Evolutionary conservation across 1,140 invertebrate species (phyloP), one percentile per base, ranked within the genome.

Genomic region (Venturia canescens): DNA sequence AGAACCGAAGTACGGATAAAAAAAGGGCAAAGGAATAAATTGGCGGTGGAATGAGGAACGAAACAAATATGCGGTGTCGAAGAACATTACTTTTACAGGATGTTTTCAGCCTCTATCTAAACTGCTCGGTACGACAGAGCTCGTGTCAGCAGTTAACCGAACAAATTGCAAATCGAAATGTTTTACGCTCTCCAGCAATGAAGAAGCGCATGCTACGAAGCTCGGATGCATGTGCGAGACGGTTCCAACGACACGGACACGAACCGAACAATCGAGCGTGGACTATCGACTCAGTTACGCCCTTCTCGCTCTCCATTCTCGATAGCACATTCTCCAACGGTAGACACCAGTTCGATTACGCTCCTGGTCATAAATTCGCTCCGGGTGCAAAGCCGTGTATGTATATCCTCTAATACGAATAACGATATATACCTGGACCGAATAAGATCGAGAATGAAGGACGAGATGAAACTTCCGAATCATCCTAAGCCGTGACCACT

Each of bases 81-180:
- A 26, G 26, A 31, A 69, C 27, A 69, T 69, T 27, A 69, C 66
- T 69, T 69, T 27, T 34, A 31, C 16, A 31, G 66, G 29, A 69
- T 69, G 66, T 69, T 69, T 27, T 69, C 27, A 23, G 72, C 71
- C 48, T 27, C 44, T 27, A 74, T 74, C 38, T 84, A 83, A 86
- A 86, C 74, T 81, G 79, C 80, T 80, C 80, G 82, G 76, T 75
- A 87, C 83, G 86, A 86, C 84, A 86, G 80, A 69, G 29, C 66
- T 27, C 71, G 70, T 72, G 81, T 82, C 80, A 81, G 83, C 85
- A 83, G 83, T 84, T 84, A 83, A 84, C 15, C 76, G 76, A 53
- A 69, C 69, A 84, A 84, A 84, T 84, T 84, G 81, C 87, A 88
- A 87, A 88, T 88, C 85, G 86, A 88, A 88, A 88, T 81, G 84